Evolutionary conservation across 2,797 vertebrate species (phyloP).

Genomic region (Phrynocephalus vlangalii): DNA sequence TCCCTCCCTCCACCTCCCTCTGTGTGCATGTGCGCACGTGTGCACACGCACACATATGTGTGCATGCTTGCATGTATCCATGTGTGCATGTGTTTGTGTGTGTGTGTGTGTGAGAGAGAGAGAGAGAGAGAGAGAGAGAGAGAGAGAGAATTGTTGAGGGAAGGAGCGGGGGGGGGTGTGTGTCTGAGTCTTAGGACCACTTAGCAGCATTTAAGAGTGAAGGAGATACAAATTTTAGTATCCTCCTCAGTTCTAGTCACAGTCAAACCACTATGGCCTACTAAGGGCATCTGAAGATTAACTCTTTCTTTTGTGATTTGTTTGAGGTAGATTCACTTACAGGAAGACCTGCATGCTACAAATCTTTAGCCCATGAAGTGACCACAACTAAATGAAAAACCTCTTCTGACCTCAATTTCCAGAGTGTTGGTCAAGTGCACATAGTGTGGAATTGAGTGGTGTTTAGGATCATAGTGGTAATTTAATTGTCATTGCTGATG

Average conservation of each 20-base stretch:
- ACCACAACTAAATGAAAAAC: constrained; percentile 4
- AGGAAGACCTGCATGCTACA: neutral
- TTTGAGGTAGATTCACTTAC: neutral
- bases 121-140: neutral
- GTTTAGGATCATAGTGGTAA: constrained; percentile 33
- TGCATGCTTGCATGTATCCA: neutral
- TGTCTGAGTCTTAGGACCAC: neutral
- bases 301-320: neutral
- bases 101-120: too few relatives aligned
- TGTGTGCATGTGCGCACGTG: too few relatives aligned
- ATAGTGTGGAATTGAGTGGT: constrained; percentile 23
- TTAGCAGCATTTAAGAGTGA: too few relatives aligned
- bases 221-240: neutral
- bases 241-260: neutral
- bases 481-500: constrained; percentile 53
- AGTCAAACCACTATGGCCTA: neutral
- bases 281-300: neutral
- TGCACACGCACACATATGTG: neutral
- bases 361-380: neutral
- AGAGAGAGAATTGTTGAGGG: neutral
- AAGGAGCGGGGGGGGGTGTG: too few relatives aligned
- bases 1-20: too few relatives aligned
- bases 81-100: neutral
- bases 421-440: constrained; percentile 10
- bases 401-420: constrained; percentile 6